These are phyloP conservation scores for Cassiopea andromeda DNA, from an alignment of 30 jellyfish, hydroid and myxozoan species.

Conservation along the genomic window DNA sequence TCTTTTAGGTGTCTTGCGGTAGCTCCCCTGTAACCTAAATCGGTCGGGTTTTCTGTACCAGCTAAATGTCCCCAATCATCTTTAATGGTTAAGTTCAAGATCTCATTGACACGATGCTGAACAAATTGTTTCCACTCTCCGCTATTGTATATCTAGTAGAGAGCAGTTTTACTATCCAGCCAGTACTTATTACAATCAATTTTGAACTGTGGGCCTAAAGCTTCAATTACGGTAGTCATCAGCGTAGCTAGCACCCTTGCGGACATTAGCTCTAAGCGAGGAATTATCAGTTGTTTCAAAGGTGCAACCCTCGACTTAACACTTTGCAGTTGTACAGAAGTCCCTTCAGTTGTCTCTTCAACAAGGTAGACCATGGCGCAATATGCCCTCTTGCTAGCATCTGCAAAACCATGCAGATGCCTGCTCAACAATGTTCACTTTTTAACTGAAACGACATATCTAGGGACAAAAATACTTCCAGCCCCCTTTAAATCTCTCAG, in stretches of 20 bases:
- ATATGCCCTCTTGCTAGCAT: constrained; percentile 52
- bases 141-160: constrained; percentile 46
- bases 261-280: constrained; percentile 61
- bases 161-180: constrained; percentile 62
- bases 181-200: constrained; percentile 36
- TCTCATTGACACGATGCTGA: constrained; percentile 61
- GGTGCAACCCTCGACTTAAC: constrained; percentile 62
- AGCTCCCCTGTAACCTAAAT: constrained; percentile 59
- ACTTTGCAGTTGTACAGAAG: constrained; percentile 3
- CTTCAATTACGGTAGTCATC: constrained; percentile 32
- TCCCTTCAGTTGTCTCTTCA: constrained; percentile 32
- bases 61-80: constrained; percentile 64
- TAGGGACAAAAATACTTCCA: constrained; percentile 17
- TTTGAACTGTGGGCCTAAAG: constrained; percentile 24
- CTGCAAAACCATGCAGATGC: constrained; percentile 41
- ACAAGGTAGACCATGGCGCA: constrained; percentile 28
- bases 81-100: constrained; percentile 27
- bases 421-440: constrained; percentile 2
- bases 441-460: constrained; percentile 11
- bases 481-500: constrained; percentile 12
- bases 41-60: constrained; percentile 65
- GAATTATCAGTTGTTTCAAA: constrained; percentile 36
- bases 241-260: constrained; percentile 59
- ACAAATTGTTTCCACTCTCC: constrained; percentile 76
- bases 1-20: constrained; percentile 42